Evolutionary conservation across 2,113 vertebrate genomes (phyloP).

Genomic region (Sceloporus undulatus): DNA sequence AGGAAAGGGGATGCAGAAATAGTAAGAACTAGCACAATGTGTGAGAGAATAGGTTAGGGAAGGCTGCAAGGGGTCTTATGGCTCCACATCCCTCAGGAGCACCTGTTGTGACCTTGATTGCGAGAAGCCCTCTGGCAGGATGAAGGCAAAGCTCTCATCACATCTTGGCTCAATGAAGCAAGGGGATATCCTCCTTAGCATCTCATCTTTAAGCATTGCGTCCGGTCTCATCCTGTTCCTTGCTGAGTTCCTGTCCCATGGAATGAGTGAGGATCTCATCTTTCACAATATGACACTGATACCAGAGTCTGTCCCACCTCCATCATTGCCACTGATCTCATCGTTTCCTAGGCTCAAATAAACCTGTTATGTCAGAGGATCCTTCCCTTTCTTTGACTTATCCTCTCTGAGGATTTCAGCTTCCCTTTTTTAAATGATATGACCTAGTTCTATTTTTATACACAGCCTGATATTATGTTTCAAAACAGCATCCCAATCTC

Average conservation of each 20-base stretch:
- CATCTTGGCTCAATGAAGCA: conserved; percentile 63
- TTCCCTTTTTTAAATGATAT: conserved; percentile 48
- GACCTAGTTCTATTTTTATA: background rate
- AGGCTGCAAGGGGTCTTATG: background rate
- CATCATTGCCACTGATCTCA: background rate
- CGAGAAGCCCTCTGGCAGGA: background rate
- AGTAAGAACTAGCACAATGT: conserved; percentile 8
- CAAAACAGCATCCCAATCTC: background rate
- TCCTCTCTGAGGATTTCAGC: background rate
- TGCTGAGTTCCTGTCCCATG: conserved; percentile 65
- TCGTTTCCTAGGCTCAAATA: conserved; percentile 67
- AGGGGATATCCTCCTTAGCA: conserved; percentile 73
- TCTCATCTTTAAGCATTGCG: conserved; percentile 62
- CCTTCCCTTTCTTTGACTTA: conserved; percentile 38
- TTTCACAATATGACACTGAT: background rate
- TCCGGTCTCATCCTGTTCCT: conserved; percentile 69
- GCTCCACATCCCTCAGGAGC: conserved; percentile 12
- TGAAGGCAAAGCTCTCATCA: conserved; percentile 19
- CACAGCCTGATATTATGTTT: background rate
- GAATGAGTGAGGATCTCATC: conserved; percentile 58
- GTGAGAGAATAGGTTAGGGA: background rate
- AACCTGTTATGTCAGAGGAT: conserved; percentile 54
- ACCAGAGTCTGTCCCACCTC: conserved; percentile 1
- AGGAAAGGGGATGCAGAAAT: background rate
- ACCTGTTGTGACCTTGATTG: conserved; percentile 16